Base-by-base conservation (phyloP, 2,113 vertebrate genomes). In the Gobius niger region DNA sequence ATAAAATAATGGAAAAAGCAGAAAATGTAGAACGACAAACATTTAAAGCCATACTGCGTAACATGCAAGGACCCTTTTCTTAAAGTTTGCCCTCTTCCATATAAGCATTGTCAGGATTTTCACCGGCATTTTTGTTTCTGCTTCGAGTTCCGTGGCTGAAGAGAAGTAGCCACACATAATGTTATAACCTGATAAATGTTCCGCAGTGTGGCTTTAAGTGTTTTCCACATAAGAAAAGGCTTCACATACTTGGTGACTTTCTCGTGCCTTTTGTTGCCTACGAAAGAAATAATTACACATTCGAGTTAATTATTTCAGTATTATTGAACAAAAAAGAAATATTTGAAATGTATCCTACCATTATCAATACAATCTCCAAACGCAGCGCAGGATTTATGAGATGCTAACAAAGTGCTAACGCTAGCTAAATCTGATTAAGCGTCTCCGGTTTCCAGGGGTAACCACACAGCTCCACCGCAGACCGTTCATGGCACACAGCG, bases 251-350 rank as follows among this genome's bases (percentile, higher is more conserved):
- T 89, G 85, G 70, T 49, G 79, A 64, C 65, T 86, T 86, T 9
- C 49, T 91, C 74, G 82, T 95, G 72, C 63, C 12, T 76, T 89
- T 94, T 47, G 75, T 44, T 67, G 92, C 90, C 95, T 96, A 70
- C 3, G 65, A 64, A 7, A 62, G 40, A 65, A 59, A 18, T 15
- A 51, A 70, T 8, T 11, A 41, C 24, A 42, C 4, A n/a, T 44
- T 9, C 12, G 5, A 44, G 4, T n/a, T 8, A 2, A 50, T 9
- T 49, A 8, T 34, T 1, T 9, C 40, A 19, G 19, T 11, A 40
- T 40, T 57, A 0, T 40, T 15, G n/a, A 24, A 46, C 11, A 64
- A n/a, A 0, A 14, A 9, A 12, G 5, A 8, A 15, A 14, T 18
- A 15, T 8, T 1, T 14, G 1, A 15, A 24, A 7, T 18, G n/a